Evolutionary conservation across 2,888 invertebrate genomes (phyloP).

Genomic region (Amphipyra tragopoginis): DNA sequence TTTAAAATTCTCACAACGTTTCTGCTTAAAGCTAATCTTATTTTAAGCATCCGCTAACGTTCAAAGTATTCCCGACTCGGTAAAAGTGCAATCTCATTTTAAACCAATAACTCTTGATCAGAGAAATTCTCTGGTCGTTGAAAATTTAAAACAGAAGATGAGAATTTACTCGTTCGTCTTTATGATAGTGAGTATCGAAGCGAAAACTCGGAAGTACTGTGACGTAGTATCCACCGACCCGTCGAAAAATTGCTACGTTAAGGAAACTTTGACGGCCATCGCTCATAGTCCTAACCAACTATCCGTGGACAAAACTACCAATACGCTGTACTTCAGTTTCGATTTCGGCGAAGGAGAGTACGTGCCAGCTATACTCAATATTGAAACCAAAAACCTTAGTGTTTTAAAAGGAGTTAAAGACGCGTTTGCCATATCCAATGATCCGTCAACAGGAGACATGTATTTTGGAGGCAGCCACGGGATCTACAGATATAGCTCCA

Average conservation of each 20-base stretch:
- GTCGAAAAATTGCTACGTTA: conserved; percentile 72
- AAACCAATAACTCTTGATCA: conserved; percentile 10
- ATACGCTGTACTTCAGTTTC: conserved; percentile 81
- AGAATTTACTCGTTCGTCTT: conserved; percentile 29
- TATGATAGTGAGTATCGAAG: conserved; percentile 44
- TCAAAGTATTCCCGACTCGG: conserved; percentile 8
- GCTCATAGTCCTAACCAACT: conserved; percentile 82
- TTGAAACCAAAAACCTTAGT: conserved; percentile 72
- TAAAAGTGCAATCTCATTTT: conserved; percentile 33
- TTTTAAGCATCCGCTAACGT: conserved; percentile 19
- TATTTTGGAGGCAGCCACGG: conserved; percentile 83
- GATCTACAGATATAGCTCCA: conserved; percentile 76
- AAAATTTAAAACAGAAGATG: conserved; percentile 28
- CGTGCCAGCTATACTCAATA: conserved; percentile 71
- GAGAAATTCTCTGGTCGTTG: background rate
- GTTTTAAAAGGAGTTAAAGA: conserved; percentile 81
- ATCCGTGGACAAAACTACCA: conserved; percentile 72
- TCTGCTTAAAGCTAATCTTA: conserved; percentile 12
- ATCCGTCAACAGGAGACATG: conserved; percentile 66
- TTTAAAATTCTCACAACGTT: conserved; percentile 19
- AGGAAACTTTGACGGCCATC: conserved; percentile 72
- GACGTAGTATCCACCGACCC: conserved; percentile 67
- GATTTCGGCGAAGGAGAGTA: conserved; percentile 81
- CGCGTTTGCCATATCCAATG: conserved; percentile 78
- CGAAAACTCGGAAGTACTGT: conserved; percentile 63